Evolutionary conservation across 2,888 invertebrate species (phyloP), one percentile per base, ranked within the genome.

Genomic region (Meta bourneti): DNA sequence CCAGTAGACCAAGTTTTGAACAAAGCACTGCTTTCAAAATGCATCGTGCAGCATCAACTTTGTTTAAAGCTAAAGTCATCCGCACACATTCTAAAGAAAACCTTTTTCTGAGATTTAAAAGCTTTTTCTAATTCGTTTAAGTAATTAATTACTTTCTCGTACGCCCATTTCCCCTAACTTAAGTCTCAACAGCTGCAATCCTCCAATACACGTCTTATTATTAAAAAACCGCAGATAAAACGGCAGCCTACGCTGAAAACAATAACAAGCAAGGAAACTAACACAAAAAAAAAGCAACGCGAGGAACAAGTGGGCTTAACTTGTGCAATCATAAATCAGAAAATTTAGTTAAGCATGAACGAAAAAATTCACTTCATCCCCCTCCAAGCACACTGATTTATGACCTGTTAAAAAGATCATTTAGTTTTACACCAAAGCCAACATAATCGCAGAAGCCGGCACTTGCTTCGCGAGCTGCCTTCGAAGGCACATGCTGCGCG

Each of bases 281-380:
- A 61, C 11, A 61, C 5, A 7, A 61, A 61, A 8, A 61, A 61
- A 61, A 61, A 61, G 61, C 74, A 48, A 84, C 54, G 34, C n/a
- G n/a, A 75, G 75, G 34, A 34, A 34, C n/a, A 2, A 7, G 20
- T 75, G 84, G 13, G 74, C 75, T 34, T 34, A 34, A 34, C 34
- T 34, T 34, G 74, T 75, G 48, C 16, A 54, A 84, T 61, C 52
- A 84, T 84, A 84, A 84, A 84, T 84, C 84, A 84, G 13, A 48
- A 74, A 84, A 19, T 74, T 84, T 75, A 75, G 84, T 74, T 84
- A 84, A 48, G 84, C 84, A 72, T 84, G 16, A 84, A n/a, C n/a
- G 48, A 20, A 79, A 71, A 72, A 79, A n/a, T n/a, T 49, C 34
- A 86, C 69, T 82, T 82, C 70, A 70, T 78, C 19, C 61, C 61